Evolutionary conservation across 1,140 invertebrate genomes (phyloP).

Genomic region (Drosophila bocqueti): DNA sequence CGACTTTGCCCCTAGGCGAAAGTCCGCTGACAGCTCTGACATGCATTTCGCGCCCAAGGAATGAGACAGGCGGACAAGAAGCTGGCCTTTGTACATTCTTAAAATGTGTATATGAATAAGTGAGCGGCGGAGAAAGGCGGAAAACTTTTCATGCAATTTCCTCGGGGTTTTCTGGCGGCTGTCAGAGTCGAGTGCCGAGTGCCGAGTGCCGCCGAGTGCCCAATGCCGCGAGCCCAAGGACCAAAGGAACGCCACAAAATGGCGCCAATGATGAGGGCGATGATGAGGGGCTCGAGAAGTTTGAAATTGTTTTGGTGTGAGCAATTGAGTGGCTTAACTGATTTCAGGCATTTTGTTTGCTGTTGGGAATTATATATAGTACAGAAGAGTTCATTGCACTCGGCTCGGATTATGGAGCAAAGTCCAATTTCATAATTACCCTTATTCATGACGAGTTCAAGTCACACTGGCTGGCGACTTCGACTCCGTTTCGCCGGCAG

Average conservation of each 20-base stretch:
- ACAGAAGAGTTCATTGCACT: slow-evolving; percentile 41
- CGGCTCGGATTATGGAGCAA: slow-evolving; percentile 26
- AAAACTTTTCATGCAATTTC: slow-evolving; percentile 48
- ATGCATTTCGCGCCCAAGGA: slow-evolving; percentile 44
- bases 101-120: slow-evolving; percentile 50
- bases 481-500: not conserved
- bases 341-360: slow-evolving; percentile 43
- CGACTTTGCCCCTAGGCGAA: slow-evolving; percentile 4
- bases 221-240: not conserved
- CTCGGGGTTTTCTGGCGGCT: slow-evolving; percentile 20
- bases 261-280: slow-evolving; percentile 51
- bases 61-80: slow-evolving; percentile 34
- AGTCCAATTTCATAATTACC: slow-evolving; percentile 54
- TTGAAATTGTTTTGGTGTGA: slow-evolving; percentile 23
- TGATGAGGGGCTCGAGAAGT: slow-evolving; percentile 34
- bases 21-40: slow-evolving; percentile 36
- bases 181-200: slow-evolving; percentile 27
- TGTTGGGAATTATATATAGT: slow-evolving; percentile 8
- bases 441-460: slow-evolving; percentile 63
- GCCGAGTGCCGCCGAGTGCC: slow-evolving; percentile 7
- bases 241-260: slow-evolving; percentile 46
- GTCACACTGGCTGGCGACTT: slow-evolving; percentile 48
- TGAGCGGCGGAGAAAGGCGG: slow-evolving; percentile 12
- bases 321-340: slow-evolving; percentile 51
- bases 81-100: slow-evolving; percentile 51